Base-by-base conservation (phyloP, 92 coral and sea anemone species). In the Pocillopora grandis region DNA sequence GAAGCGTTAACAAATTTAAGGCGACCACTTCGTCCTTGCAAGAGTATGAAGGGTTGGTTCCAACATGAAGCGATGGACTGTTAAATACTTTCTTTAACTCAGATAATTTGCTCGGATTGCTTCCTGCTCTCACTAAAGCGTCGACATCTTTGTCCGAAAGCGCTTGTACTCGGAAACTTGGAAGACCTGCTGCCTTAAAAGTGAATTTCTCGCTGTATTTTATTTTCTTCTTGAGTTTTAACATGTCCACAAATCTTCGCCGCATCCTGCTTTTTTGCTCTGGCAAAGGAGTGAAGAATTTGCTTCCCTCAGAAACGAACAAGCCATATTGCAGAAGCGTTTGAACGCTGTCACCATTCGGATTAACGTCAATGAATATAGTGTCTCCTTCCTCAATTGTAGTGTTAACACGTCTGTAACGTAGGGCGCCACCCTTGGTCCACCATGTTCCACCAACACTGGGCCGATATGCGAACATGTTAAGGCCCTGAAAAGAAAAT, bases 11-110 rank as follows among this genome's bases (percentile, higher is more conserved):
- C 78, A 88, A 88, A 69, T 91, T 91, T 49, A 91, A 82, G 0
- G 94, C 94, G 18, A 91, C 92, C 5, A 91, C 94, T 62, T 91
- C 94, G 27, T 85, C 88, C 88, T 91, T 91, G 71, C 94, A 91
- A 13, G 94, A 91, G 73, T 84, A 91, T 60, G 76, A 56, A 1
- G 86, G 56, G 35, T 77, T 80, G 86, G 83, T 76, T 59, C 71
- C 81, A 6, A 62, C 62, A 76, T 88, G 83, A 76, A 91, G 73
- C 17, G 89, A 79, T 20, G 92, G 92, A n/a, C 90, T 88, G 19
- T 72, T 80, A 59, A 91, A 85, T 15, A 85, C 62, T 72, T 83
- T 72, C 80, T 88, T 91, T 16, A 88, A 55, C 63, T 78, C 85
- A 12, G 48, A 56, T 58, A 91, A 85, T 70, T 76, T 80, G 17